Evolutionary conservation across 2,888 invertebrate genomes (phyloP).

Genomic region (Lasioglossum lativentre): DNA sequence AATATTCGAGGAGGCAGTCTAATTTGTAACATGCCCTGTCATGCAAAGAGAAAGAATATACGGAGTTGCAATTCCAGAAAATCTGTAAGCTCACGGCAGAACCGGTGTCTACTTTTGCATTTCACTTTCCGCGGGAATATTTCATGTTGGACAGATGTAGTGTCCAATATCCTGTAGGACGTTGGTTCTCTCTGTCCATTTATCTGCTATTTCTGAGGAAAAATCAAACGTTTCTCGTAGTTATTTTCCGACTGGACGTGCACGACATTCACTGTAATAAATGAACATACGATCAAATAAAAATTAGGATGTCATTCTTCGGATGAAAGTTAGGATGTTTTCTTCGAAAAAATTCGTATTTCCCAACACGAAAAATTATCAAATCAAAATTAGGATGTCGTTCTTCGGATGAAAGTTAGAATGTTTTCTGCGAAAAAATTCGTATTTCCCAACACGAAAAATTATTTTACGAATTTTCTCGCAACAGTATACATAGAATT

Average conservation of each 20-base stretch:
- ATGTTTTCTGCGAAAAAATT: no score
- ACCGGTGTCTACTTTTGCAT: neutral
- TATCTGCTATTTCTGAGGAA: neutral
- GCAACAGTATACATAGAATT: no score
- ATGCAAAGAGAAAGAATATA: neutral
- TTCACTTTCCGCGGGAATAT: neutral
- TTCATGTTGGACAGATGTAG: constrained; percentile 7
- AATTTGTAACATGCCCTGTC: neutral
- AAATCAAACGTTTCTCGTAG: neutral
- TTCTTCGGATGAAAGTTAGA: no score
- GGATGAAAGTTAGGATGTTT: no score
- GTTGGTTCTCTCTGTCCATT: neutral
- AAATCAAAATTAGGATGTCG: neutral
- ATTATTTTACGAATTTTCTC: no score
- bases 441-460: no score
- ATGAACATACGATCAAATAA: neutral
- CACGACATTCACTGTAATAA: neutral
- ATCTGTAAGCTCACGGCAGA: neutral
- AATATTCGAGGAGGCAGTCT: neutral
- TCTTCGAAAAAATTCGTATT: no score
- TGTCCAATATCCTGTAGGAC: neutral
- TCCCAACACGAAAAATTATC: no score
- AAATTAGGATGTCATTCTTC: neutral
- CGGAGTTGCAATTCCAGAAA: neutral
- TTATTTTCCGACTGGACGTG: neutral